Evolutionary conservation across 2,113 vertebrate genomes (phyloP).

Genomic region (Nothobranchius kuhntae): DNA sequence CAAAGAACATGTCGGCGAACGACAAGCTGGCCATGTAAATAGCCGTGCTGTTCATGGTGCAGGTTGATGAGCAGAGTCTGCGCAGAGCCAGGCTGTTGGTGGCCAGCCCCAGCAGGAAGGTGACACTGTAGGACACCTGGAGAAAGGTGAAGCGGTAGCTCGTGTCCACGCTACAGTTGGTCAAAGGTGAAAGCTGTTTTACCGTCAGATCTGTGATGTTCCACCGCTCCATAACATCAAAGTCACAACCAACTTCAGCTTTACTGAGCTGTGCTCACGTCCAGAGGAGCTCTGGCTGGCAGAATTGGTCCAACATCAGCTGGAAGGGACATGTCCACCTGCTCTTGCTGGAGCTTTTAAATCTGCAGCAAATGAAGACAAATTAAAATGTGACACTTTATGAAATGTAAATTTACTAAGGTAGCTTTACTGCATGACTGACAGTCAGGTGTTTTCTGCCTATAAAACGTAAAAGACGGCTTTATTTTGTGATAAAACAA

Average conservation of each 20-base stretch:
- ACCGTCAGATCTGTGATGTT: conserved; percentile 52
- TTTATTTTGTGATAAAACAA: conserved; percentile 47
- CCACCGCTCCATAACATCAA: conserved; percentile 57
- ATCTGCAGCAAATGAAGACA: conserved; percentile 18
- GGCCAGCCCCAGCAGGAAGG: conserved; percentile 72
- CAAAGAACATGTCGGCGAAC: conserved; percentile 70
- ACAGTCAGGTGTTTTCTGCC: conserved; percentile 4
- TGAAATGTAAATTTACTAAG: conserved; percentile 57
- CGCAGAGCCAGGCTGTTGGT: conserved; percentile 70
- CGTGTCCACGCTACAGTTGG: conserved; percentile 74
- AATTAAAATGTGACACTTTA: conserved; percentile 43
- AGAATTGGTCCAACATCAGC: neutral
- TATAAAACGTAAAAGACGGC: conserved; percentile 42
- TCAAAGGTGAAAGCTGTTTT: neutral
- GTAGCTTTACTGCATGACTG: conserved; percentile 3
- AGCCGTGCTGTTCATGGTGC: conserved; percentile 64
- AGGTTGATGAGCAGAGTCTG: conserved; percentile 54
- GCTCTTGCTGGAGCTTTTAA: conserved; percentile 22
- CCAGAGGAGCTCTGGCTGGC: conserved; percentile 23
- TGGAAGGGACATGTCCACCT: neutral
- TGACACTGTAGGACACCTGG: conserved; percentile 76
- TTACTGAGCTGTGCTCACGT: conserved; percentile 8
- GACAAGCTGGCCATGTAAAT: conserved; percentile 76
- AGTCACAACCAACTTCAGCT: neutral
- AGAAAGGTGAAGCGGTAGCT: conserved; percentile 77